Evolutionary conservation across 2,113 vertebrate genomes (phyloP).

Genomic region (Anthoscopus minutus): DNA sequence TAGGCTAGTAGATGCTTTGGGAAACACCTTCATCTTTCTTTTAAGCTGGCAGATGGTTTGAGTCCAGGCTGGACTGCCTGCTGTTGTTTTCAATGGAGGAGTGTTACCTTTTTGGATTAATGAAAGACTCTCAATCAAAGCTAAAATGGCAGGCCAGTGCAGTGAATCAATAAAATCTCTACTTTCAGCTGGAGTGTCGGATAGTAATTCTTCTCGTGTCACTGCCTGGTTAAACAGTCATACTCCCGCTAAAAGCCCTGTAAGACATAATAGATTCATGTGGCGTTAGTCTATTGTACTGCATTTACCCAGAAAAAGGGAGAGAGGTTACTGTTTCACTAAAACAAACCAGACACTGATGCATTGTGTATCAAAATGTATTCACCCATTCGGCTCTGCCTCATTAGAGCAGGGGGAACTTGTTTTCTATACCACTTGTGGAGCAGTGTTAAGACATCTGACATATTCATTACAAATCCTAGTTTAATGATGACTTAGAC

Average conservation of each 20-base stretch:
- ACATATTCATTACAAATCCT: conserved; percentile 52
- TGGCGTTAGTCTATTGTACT: conserved; percentile 74
- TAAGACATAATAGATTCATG: conserved; percentile 82
- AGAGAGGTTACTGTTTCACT: conserved; percentile 71
- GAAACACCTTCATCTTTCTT: conserved; percentile 72
- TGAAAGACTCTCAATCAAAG: conserved; percentile 79
- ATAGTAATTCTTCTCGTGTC: conserved; percentile 81
- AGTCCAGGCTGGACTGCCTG: conserved; percentile 67
- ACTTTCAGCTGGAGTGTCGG: conserved; percentile 77
- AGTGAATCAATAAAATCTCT: conserved; percentile 81
- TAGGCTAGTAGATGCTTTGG: conserved; percentile 44
- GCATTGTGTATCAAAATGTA: conserved; percentile 73
- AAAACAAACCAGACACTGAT: conserved; percentile 76
- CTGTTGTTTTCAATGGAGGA: conserved; percentile 76
- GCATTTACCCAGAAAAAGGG: conserved; percentile 73
- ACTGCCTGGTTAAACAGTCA: conserved; percentile 83
- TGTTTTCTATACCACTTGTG: conserved; percentile 29
- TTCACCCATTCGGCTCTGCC: conserved; percentile 69
- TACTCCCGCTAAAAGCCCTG: conserved; percentile 71
- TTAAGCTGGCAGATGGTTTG: conserved; percentile 78
- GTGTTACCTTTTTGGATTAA: conserved; percentile 80
- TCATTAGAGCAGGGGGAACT: conserved; percentile 53
- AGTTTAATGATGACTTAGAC: conserved; percentile 40
- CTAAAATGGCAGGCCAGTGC: conserved; percentile 75
- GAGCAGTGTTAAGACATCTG: conserved; percentile 52